Conservation (phyloP, 2,113 vertebrate genomes). For the Glaucidium brasilianum region DNA sequence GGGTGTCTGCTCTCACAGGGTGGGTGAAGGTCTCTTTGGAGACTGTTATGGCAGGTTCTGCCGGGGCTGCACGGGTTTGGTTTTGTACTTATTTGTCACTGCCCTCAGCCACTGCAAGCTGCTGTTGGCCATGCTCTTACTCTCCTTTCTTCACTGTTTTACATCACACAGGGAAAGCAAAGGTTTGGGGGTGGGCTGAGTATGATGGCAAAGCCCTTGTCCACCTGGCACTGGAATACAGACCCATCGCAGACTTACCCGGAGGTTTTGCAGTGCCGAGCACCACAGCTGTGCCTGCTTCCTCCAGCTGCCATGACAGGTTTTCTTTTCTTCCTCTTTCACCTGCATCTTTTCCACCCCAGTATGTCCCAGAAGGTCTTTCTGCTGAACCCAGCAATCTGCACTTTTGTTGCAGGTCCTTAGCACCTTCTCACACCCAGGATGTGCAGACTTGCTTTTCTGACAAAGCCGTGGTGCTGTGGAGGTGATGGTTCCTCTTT, state of each 20-base stretch:
- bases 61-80: neutral
- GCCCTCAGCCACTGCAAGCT: neutral
- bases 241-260: neutral
- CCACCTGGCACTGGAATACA: neutral
- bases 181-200: neutral
- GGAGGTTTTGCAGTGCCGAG: neutral
- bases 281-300: neutral
- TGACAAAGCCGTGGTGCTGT: rapidly evolving
- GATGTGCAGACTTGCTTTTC: neutral
- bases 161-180: rapidly evolving
- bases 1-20: neutral
- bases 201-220: neutral
- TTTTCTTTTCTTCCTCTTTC: neutral
- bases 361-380: neutral
- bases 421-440: too few relatives aligned
- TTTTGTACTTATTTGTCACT: neutral
- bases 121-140: neutral
- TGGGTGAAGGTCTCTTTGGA: neutral
- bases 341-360: neutral
- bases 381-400: neutral
- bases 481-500: neutral
- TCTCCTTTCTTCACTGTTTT: neutral
- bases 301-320: neutral
- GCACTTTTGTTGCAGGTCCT: neutral
- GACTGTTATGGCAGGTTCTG: neutral